Percentiles rank a stretch among this genome's conserved stretches.
These are phyloP conservation scores for Maniola hyperantus DNA, from an alignment of 2,888 invertebrate species.

Conservation along the genomic window DNA sequence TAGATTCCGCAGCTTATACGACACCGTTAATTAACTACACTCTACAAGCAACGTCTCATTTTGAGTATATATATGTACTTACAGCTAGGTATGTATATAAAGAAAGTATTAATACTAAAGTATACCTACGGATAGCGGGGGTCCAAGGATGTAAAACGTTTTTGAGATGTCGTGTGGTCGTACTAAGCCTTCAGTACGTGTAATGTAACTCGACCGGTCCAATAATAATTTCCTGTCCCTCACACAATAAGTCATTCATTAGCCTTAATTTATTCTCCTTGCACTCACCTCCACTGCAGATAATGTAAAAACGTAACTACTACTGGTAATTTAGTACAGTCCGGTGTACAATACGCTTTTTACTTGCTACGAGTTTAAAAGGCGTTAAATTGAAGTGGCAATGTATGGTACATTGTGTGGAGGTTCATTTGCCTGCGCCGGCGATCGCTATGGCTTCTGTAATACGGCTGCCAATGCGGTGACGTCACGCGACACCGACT, in stretches of 20 bases:
- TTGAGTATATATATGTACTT: no score
- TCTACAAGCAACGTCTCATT: no score
- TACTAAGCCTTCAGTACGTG: not conserved
- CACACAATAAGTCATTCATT: slow-evolving; percentile 80
- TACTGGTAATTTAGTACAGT: slow-evolving; percentile 42
- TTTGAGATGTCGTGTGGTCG: no score
- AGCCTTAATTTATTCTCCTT: slow-evolving; percentile 79
- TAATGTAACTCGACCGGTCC: slow-evolving; percentile 53
- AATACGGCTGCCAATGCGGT: slow-evolving; percentile 69
- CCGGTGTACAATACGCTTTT: slow-evolving; percentile 50
- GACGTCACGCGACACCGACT: slow-evolving; percentile 71
- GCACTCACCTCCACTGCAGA: slow-evolving; percentile 65
- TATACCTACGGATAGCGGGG: no score
- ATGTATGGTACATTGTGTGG: slow-evolving; percentile 57
- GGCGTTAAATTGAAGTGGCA: slow-evolving; percentile 52
- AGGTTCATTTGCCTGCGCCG: slow-evolving; percentile 49
- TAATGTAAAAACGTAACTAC: slow-evolving; percentile 49
- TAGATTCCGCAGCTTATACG: no score
- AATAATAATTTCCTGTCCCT: slow-evolving; percentile 79
- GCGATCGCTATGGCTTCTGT: slow-evolving; percentile 71
- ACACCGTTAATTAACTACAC: no score
- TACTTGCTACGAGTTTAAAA: slow-evolving; percentile 45
- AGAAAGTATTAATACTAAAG: no score
- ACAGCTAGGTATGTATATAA: no score
- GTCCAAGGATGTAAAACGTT: no score